These are phyloP conservation scores for Galerucella calmariensis DNA, from an alignment of 2,888 invertebrate species.

Conservation along the genomic window DNA sequence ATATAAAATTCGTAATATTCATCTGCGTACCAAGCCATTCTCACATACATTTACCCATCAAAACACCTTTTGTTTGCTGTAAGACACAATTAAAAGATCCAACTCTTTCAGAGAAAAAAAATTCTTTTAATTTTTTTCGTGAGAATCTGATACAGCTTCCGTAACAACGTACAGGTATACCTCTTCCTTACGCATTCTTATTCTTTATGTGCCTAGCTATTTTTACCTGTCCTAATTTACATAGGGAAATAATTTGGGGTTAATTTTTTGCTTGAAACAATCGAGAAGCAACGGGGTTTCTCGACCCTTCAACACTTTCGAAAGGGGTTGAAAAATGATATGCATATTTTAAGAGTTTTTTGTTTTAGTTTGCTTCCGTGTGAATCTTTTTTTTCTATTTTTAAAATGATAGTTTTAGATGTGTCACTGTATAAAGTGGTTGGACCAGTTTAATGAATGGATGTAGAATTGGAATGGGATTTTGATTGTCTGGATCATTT, in stretches of 20 bases:
- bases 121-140: slow-evolving; percentile 45
- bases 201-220: slow-evolving; percentile 40
- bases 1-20: slow-evolving; percentile 14
- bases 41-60: slow-evolving; percentile 39
- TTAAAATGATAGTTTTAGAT: slow-evolving; percentile 42
- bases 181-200: slow-evolving; percentile 37
- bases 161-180: slow-evolving; percentile 45
- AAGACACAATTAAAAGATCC: slow-evolving; percentile 35
- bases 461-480: slow-evolving; percentile 39
- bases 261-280: slow-evolving; percentile 62
- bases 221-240: slow-evolving; percentile 57
- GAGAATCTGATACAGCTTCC: slow-evolving; percentile 48
- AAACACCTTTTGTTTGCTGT: slow-evolving; percentile 41
- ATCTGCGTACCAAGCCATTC: slow-evolving; percentile 15
- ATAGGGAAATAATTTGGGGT: slow-evolving; percentile 57
- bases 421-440: slow-evolving; percentile 44
- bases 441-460: slow-evolving; percentile 44
- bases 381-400: slow-evolving; percentile 52
- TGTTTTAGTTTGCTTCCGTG: slow-evolving; percentile 54
- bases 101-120: slow-evolving; percentile 33
- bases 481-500: slow-evolving; percentile 38
- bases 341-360: slow-evolving; percentile 57
- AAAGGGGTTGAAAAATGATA: slow-evolving; percentile 56
- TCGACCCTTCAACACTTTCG: slow-evolving; percentile 44
- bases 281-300: slow-evolving; percentile 47